Percentiles rank a stretch among this genome's conserved stretches.
phyloP scores from a whole-genome alignment of 1,140 invertebrate species.

The Metopolophium dirhodum region DNA sequence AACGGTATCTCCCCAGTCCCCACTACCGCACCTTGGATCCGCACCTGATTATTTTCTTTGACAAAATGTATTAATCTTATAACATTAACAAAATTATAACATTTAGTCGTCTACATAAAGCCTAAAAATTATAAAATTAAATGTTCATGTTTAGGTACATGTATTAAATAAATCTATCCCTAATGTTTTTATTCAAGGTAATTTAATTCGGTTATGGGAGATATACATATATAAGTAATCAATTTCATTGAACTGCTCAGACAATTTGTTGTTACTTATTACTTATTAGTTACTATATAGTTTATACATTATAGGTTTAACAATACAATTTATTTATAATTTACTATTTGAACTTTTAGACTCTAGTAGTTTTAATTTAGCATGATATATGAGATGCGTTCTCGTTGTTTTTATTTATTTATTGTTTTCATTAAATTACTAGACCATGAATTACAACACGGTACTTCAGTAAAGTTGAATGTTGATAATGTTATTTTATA shows the following conservation, averaged over 20 bases:
- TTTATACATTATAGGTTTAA: not conserved
- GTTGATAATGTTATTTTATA: not conserved
- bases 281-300: not conserved
- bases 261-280: not conserved
- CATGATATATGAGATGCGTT: not conserved
- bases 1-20: no score
- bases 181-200: not conserved
- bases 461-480: not conserved
- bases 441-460: not conserved
- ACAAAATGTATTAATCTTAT: not conserved
- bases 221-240: not conserved
- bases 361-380: not conserved
- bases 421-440: not conserved
- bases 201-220: not conserved
- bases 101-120: not conserved
- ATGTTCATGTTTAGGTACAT: not conserved
- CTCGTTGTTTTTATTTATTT: not conserved
- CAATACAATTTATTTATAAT: not conserved
- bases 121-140: not conserved
- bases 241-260: not conserved
- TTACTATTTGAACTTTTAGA: not conserved
- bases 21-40: not conserved
- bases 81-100: not conserved
- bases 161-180: not conserved
- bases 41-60: not conserved